A percentile compares a stretch with the other conserved stretches of the same genome.
phyloP scores from a whole-genome alignment of 30 jellyfish, hydroid and myxozoan species.

The Nemopilema nomurai region DNA sequence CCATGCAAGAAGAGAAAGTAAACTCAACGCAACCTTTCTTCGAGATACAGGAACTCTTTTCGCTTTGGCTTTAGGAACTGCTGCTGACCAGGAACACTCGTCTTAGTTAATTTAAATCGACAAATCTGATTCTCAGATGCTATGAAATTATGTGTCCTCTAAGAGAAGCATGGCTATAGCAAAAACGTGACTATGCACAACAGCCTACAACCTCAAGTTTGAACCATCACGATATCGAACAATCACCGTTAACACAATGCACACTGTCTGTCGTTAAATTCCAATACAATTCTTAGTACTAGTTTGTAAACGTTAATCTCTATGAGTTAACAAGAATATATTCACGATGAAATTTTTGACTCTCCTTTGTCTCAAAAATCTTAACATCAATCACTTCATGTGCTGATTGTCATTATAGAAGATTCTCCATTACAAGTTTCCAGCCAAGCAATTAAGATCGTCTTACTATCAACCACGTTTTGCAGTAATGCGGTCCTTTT shows the following conservation, averaged over 20 bases:
- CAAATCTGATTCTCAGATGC: conserved; percentile 63
- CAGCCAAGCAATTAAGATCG: no score
- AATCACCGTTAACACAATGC: background rate
- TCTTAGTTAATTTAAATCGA: conserved; percentile 13
- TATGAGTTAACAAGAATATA: background rate
- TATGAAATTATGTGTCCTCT: conserved; percentile 38
- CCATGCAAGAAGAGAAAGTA: conserved; percentile 59
- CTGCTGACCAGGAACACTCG: conserved; percentile 59
- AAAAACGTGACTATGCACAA: conserved; percentile 33
- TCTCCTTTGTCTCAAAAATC: background rate
- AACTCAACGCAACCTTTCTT: conserved; percentile 5
- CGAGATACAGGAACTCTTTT: conserved; percentile 19
- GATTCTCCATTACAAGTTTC: no score
- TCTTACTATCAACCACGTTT: no score
- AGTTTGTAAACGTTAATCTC: conserved; percentile 6
- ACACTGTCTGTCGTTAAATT: background rate
- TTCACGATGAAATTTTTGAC: background rate
- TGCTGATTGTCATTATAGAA: no score
- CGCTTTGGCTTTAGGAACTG: conserved; percentile 58
- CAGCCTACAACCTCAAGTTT: conserved; percentile 32
- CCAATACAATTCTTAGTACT: background rate
- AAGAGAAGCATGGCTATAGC: conserved; percentile 19
- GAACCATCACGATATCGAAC: background rate
- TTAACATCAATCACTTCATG: background rate
- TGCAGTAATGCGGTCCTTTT: no score